Percentiles rank a stretch among this genome's conserved stretches.
Evolutionary conservation across 2,888 invertebrate species (phyloP).

Genomic region (Ariolimax columbianus): DNA sequence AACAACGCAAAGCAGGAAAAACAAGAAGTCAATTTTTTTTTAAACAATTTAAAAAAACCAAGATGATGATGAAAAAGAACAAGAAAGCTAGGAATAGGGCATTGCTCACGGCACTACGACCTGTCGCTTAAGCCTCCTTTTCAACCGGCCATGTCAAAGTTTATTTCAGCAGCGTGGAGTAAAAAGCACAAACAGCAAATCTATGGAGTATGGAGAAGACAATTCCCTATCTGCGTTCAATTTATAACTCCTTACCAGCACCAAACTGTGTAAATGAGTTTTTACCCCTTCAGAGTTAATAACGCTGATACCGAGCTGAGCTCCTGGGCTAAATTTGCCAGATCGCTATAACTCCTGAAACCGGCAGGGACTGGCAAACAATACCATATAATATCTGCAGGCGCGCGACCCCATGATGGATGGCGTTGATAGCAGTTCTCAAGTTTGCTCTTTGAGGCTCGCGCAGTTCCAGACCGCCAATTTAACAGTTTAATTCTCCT

Average conservation of each 20-base stretch:
- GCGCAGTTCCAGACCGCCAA: slow-evolving; percentile 28
- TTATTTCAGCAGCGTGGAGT: too few species aligned
- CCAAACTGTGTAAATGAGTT: slow-evolving; percentile 23
- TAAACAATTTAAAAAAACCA: too few species aligned
- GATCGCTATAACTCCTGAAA: slow-evolving; percentile 29
- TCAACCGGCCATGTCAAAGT: too few species aligned
- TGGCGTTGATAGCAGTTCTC: slow-evolving; percentile 34
- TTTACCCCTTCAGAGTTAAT: slow-evolving; percentile 29
- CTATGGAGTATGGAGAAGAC: slow-evolving; percentile 10
- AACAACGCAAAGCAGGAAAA: too few species aligned
- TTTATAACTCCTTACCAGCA: slow-evolving; percentile 28
- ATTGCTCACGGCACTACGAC: too few species aligned
- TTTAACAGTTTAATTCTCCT: slow-evolving; percentile 42
- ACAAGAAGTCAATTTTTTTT: too few species aligned
- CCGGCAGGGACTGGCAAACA: slow-evolving; percentile 38
- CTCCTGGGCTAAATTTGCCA: slow-evolving; percentile 34
- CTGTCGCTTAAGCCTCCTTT: too few species aligned
- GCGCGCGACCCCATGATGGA: slow-evolving; percentile 39
- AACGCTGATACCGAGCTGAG: slow-evolving; percentile 16
- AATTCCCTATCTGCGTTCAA: slow-evolving; percentile 35
- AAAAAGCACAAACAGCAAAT: too few species aligned
- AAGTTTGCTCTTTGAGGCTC: slow-evolving; percentile 35
- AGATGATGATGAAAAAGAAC: too few species aligned
- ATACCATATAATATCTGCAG: slow-evolving; percentile 46
- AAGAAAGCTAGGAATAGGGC: too few species aligned